Evolutionary conservation across 2,797 vertebrate genomes (phyloP).

Genomic region (Eupleurogrammus muticus): DNA sequence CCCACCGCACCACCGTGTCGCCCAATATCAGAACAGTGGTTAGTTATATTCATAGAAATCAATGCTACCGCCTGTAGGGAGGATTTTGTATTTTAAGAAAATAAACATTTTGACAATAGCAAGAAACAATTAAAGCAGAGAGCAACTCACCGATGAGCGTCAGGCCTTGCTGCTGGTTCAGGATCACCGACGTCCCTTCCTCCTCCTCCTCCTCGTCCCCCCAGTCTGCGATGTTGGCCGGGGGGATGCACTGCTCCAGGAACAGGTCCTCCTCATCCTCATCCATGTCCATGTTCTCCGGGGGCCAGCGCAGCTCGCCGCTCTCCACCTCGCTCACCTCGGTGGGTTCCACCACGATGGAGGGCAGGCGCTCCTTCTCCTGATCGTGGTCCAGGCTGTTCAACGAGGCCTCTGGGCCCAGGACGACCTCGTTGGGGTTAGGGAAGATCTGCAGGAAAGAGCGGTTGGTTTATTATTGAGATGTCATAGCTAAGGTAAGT

Average conservation of each 20-base stretch:
- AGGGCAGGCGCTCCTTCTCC: constrained; percentile 84
- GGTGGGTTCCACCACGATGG: constrained; percentile 88
- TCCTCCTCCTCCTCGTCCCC: constrained; percentile 78
- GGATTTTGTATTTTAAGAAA: too few relatives aligned
- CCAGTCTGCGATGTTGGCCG: constrained; percentile 85
- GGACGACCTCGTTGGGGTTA: constrained; percentile 77
- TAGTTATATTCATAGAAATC: too few relatives aligned
- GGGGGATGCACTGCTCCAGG: constrained; percentile 86
- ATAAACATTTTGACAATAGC: too few relatives aligned
- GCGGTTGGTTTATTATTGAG: neutral
- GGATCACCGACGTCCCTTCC: constrained; percentile 69
- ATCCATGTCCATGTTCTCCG: constrained; percentile 79
- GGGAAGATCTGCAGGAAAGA: constrained; percentile 83
- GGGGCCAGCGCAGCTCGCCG: constrained; percentile 88
- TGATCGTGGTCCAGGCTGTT: constrained; percentile 56
- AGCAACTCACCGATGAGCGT: constrained; percentile 80
- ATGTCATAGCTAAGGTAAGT: neutral
- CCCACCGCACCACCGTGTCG: too few relatives aligned
- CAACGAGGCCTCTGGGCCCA: constrained; percentile 61
- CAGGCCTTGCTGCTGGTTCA: constrained; percentile 74
- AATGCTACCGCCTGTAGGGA: too few relatives aligned
- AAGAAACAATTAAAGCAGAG: too few relatives aligned
- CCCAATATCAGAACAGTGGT: too few relatives aligned
- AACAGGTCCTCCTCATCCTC: constrained; percentile 84
- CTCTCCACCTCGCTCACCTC: constrained; percentile 88